Percentiles rank a stretch among this genome's conserved stretches.
phyloP scores from a whole-genome alignment of 2,113 vertebrate species.

The Micromys minutus region DNA sequence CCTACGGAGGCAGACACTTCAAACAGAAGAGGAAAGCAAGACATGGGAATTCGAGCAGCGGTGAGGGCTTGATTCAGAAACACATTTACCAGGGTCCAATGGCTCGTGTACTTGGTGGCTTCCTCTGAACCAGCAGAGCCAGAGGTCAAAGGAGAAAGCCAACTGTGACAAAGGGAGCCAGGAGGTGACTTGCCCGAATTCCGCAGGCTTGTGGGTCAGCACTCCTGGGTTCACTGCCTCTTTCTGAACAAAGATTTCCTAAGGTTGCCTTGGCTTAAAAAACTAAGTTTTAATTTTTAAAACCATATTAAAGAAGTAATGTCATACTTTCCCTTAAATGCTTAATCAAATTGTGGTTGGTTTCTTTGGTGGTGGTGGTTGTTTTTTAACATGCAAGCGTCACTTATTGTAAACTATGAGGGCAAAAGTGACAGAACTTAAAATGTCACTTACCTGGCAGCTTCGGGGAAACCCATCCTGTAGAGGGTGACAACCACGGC shows the following conservation, averaged over 20 bases:
- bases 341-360: neutral
- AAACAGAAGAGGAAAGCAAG: conserved; percentile 8
- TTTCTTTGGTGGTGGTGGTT: neutral
- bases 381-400: neutral
- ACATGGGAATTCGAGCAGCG: neutral
- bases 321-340: neutral
- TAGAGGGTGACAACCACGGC: conserved; percentile 92
- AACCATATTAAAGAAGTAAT: neutral
- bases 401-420: neutral
- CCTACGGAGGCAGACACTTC: neutral
- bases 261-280: neutral
- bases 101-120: neutral
- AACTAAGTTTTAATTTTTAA: conserved; percentile 2
- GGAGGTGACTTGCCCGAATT: neutral
- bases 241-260: conserved; percentile 5
- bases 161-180: neutral
- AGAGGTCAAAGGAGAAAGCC: conserved; percentile 7
- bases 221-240: neutral
- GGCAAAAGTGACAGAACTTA: neutral
- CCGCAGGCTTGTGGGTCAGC: neutral
- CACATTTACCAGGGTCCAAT: neutral
- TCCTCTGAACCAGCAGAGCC: conserved; percentile 7
- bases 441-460: conserved; percentile 68
- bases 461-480: conserved; percentile 92
- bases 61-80: neutral